Evolutionary conservation across 2,888 invertebrate genomes (phyloP), one percentile per base, ranked within the genome.

Genomic region (Hydriomena furcata): DNA sequence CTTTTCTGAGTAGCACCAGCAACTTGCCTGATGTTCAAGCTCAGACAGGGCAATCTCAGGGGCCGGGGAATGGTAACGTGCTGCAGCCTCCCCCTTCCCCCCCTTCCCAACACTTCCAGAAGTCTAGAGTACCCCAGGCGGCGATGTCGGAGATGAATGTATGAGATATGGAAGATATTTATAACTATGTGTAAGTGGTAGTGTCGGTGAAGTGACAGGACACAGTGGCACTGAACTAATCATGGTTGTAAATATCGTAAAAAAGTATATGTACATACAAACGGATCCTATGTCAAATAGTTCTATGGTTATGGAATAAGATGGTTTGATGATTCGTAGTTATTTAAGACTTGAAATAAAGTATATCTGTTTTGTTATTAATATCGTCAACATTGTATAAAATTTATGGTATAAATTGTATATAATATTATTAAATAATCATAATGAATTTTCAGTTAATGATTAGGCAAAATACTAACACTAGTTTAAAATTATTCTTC

Each of bases 91-190:
- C 84, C 32, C 85, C 82, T 5, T 92, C 83, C 57, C 92, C 85
- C 68, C 80, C 80, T 0, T 68, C 81, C 0, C 83, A 84, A 23
- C 84, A 87, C 59, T 89, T 86, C 61, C 93, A 93, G 76, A 92
- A 86, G 60, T 82, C 89, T 5, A 75, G 93, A 70, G 93, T 95
- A 61, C 95, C 95, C 31, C 95, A 95, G 81, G 95, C 95, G 51
- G 95, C 95, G 10, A 96, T 96, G 92, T 95, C 95, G 58, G 96
- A 96, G 86, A 96, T 96, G 96, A 93, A 96, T 73, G 96, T 96
- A 94, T 96, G 96, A 96, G 91, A 91, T 62, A 91, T 89, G 82
- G 90, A 90, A 65, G 90, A 90, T 90, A 90, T 90, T 90, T 90
- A 90, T 87, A 90, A 90, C 86, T 90, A 90, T 88, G 90, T 90